Conservation (phyloP, 2,113 vertebrate species). For the Argyrosomus japonicus region DNA sequence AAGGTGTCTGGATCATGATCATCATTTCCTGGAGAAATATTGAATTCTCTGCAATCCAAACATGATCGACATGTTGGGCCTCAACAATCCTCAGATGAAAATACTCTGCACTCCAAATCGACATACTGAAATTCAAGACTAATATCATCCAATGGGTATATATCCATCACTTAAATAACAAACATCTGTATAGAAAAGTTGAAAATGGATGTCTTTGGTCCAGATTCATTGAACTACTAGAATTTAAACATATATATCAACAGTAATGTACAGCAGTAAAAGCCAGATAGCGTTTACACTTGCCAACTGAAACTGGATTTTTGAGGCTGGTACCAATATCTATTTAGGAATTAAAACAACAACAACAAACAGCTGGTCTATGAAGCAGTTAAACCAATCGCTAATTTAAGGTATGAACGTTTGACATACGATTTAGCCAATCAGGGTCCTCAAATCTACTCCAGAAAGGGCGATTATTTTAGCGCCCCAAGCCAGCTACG, state of each 20-base stretch:
- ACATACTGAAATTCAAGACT: slow-evolving; percentile 69
- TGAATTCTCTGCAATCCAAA: slow-evolving; percentile 72
- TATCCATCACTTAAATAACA: slow-evolving; percentile 53
- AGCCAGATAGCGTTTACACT: not conserved
- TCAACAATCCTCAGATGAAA: slow-evolving; percentile 43
- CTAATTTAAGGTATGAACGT: too few species aligned
- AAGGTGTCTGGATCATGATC: slow-evolving; percentile 30
- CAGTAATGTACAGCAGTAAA: not conserved
- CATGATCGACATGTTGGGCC: slow-evolving; percentile 76
- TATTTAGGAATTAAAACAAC: too few species aligned
- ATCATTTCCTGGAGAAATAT: slow-evolving; percentile 58
- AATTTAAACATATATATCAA: not conserved
- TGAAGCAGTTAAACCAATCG: too few species aligned
- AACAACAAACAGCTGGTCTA: not conserved
- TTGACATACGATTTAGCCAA: too few species aligned
- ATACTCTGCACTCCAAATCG: slow-evolving; percentile 55
- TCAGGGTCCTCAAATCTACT: too few species aligned
- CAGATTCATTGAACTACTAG: slow-evolving; percentile 59
- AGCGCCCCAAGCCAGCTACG: too few species aligned
- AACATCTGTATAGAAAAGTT: slow-evolving; percentile 45
- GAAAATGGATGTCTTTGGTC: slow-evolving; percentile 43
- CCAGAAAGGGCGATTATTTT: too few species aligned
- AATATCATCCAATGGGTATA: slow-evolving; percentile 56
- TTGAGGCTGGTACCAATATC: too few species aligned
- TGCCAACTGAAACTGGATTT: not conserved